Evolutionary conservation across 2,797 vertebrate species (phyloP).

Genomic region (Sebastes oblongus): DNA sequence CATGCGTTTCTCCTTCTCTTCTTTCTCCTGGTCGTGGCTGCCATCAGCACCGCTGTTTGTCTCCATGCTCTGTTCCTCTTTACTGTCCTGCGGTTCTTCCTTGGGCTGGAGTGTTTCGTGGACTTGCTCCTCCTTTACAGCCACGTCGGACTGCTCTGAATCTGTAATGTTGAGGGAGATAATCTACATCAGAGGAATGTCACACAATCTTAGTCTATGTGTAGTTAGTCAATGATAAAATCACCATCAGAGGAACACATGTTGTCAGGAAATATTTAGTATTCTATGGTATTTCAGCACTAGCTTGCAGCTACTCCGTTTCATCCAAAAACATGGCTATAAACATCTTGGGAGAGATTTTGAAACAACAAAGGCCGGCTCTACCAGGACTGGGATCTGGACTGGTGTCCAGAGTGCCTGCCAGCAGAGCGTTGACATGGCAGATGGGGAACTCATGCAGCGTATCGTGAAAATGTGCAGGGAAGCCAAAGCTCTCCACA

Average conservation of each 20-base stretch:
- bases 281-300: not conserved
- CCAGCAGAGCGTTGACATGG: slow-evolving; percentile 90
- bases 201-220: not conserved
- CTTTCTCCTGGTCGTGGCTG: slow-evolving; percentile 69
- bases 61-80: slow-evolving; percentile 69
- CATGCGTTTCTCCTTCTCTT: slow-evolving; percentile 75
- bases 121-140: slow-evolving; percentile 29
- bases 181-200: not conserved
- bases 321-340: not conserved
- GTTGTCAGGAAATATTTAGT: not conserved
- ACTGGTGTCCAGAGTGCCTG: slow-evolving; percentile 81
- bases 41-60: slow-evolving; percentile 30
- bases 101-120: slow-evolving; percentile 33
- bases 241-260: not conserved
- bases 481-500: slow-evolving; percentile 95
- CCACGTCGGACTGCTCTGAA: slow-evolving; percentile 38
- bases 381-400: slow-evolving; percentile 53
- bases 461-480: slow-evolving; percentile 85
- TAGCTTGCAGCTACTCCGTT: not conserved
- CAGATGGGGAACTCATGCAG: slow-evolving; percentile 95
- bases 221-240: not conserved
- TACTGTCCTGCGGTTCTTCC: slow-evolving; percentile 40
- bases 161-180: slow-evolving; percentile 29
- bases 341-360: slow-evolving; percentile 3
- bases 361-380: not conserved